Percentiles rank a stretch among this genome's conserved stretches.
Conservation (phyloP, 1,140 invertebrate species). For the Conus ventricosus region DNA sequence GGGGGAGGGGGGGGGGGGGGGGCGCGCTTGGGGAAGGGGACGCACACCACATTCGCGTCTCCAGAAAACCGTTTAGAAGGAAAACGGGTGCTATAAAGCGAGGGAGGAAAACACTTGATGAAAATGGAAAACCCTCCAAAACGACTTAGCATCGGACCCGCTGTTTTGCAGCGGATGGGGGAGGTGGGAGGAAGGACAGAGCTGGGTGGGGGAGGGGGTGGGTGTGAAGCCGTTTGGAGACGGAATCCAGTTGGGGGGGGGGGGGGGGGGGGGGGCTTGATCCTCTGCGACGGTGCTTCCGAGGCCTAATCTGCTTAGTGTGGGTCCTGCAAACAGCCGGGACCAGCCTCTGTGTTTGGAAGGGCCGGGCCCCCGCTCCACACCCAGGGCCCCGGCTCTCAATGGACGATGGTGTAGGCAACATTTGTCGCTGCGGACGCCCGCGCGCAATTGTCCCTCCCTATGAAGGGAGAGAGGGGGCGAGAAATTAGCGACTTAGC, state of each 20-base stretch:
- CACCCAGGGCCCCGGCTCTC: background rate
- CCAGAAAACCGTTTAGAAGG: background rate
- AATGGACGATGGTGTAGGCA: constrained; percentile 23
- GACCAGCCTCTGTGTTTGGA: constrained; percentile 15
- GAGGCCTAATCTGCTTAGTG: constrained; percentile 29
- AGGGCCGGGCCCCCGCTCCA: constrained; percentile 1
- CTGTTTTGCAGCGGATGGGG: constrained; percentile 7
- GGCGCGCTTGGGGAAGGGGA: background rate
- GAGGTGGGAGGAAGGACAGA: background rate
- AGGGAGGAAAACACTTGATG: constrained; percentile 34
- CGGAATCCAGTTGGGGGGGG: too few species aligned
- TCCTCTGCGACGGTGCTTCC: background rate
- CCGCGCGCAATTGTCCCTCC: background rate
- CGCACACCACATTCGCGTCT: background rate
- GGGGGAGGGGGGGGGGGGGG: background rate
- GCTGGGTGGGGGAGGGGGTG: too few species aligned
- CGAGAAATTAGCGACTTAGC: constrained; percentile 40
- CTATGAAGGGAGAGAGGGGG: background rate
- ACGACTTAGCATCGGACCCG: constrained; percentile 26
- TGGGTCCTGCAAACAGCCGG: constrained; percentile 19
- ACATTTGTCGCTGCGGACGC: constrained; percentile 25
- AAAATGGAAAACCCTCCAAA: constrained; percentile 37
- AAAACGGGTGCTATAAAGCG: background rate
- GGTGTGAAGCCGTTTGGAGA: background rate
- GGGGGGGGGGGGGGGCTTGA: too few species aligned